phyloP scores from a whole-genome alignment of 2,888 invertebrate genomes.

The Malthinus flaveolus region DNA sequence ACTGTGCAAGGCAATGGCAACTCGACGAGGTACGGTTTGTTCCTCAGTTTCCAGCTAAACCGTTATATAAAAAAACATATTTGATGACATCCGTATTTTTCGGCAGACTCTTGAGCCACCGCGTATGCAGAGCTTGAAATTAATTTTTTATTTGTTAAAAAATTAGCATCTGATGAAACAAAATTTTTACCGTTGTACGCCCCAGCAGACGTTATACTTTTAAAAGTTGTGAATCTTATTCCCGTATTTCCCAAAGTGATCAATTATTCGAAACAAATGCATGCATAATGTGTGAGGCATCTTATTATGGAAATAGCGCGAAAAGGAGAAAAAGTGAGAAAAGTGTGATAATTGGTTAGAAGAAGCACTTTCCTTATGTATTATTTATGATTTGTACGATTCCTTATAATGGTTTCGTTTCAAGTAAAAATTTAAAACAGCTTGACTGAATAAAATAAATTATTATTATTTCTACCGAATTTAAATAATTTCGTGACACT shows the following conservation, averaged over 20 bases:
- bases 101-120: no score
- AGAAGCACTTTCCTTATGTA: conserved; percentile 30
- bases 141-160: no score
- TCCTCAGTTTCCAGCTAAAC: no score
- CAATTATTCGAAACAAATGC: conserved; percentile 31
- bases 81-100: no score
- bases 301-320: conserved; percentile 31
- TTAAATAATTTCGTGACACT: no score
- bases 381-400: conserved; percentile 29
- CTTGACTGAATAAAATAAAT: neutral
- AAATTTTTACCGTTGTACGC: no score
- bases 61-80: no score
- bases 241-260: conserved; percentile 25
- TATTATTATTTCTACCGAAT: no score
- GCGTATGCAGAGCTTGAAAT: no score
- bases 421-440: conserved; percentile 18
- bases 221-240: conserved; percentile 16
- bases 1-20: no score
- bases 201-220: neutral
- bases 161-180: no score
- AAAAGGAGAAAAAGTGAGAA: conserved; percentile 29
- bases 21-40: no score
- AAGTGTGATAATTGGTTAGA: conserved; percentile 30
- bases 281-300: conserved; percentile 30
- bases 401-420: conserved; percentile 20